phyloP scores from a whole-genome alignment of 2,113 vertebrate species.

The Oryzias curvinotus region DNA sequence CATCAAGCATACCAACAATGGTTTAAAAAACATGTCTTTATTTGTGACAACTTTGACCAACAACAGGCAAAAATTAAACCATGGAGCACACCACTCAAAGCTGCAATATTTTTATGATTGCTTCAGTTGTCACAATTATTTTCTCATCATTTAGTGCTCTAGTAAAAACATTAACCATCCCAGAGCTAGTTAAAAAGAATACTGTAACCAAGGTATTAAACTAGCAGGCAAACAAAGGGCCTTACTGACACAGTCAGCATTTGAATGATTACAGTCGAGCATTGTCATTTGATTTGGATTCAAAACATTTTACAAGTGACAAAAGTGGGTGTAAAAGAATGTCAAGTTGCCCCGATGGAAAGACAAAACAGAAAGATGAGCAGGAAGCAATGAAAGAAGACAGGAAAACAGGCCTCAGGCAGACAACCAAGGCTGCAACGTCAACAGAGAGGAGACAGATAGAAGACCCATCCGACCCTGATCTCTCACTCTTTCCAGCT shows the following conservation, averaged over 20 bases:
- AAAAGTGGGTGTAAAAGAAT: conserved; percentile 36
- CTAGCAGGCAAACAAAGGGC: too few relatives aligned
- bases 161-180: too few relatives aligned
- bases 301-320: not conserved
- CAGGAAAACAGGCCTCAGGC: conserved; percentile 45
- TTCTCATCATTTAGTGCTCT: too few relatives aligned
- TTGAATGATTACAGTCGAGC: not conserved
- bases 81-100: not conserved
- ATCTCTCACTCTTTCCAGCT: conserved; percentile 36
- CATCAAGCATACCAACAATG: conserved; percentile 10
- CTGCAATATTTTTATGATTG: too few relatives aligned
- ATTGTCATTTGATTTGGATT: not conserved
- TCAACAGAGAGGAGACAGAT: conserved; percentile 36
- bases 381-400: conserved; percentile 1
- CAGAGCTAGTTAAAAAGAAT: too few relatives aligned
- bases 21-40: conserved; percentile 9
- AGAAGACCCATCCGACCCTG: conserved; percentile 57
- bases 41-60: not conserved
- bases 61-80: not conserved
- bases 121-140: too few relatives aligned
- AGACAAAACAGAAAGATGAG: conserved; percentile 54
- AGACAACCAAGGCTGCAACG: conserved; percentile 50
- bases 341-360: conserved; percentile 51
- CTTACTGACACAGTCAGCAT: too few relatives aligned
- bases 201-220: too few relatives aligned